phyloP scores from a whole-genome alignment of 2,113 vertebrate genomes.

The Piaya cayana region DNA sequence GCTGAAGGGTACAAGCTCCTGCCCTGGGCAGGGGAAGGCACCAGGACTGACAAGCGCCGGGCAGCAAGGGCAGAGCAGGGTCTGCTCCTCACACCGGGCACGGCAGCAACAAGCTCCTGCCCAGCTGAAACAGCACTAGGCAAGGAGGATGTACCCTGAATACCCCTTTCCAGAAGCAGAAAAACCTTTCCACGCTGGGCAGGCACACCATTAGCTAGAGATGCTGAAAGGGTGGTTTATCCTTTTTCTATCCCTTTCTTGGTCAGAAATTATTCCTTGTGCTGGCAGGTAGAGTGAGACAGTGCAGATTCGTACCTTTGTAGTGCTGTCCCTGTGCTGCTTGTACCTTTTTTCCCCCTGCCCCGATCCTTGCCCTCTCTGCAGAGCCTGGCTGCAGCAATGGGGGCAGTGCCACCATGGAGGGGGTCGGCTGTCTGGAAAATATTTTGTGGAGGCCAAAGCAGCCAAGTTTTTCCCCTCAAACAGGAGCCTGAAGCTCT shows the following conservation, averaged over 20 bases:
- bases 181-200: background rate
- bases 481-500: rapidly evolving
- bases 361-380: background rate
- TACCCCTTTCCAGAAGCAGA: background rate
- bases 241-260: background rate
- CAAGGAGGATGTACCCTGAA: background rate
- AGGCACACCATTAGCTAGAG: background rate
- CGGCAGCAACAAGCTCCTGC: rapidly evolving
- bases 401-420: background rate
- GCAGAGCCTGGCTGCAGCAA: background rate
- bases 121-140: background rate
- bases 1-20: background rate
- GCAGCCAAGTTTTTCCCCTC: background rate
- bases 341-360: background rate
- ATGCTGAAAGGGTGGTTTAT: background rate
- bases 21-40: background rate
- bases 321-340: background rate
- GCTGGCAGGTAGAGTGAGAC: background rate
- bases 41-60: background rate
- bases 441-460: background rate
- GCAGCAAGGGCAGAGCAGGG: background rate
- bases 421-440: background rate
- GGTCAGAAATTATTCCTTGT: background rate
- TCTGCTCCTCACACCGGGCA: background rate
- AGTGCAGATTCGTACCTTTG: background rate